phyloP scores from a whole-genome alignment of 2,888 invertebrate species.

The Oscheius sp. region DNA sequence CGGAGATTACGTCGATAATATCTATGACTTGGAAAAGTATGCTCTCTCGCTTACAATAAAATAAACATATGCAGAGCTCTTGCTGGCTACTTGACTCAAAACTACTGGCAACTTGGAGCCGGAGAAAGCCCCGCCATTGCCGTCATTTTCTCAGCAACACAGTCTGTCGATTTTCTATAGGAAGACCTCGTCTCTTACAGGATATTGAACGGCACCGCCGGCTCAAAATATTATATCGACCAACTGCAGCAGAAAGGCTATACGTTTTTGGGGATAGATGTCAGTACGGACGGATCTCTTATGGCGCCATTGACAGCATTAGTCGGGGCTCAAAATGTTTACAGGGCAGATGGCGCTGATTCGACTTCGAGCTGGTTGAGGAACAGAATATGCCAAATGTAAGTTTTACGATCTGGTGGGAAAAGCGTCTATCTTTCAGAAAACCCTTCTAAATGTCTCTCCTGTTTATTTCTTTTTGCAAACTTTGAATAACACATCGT shows the following conservation, averaged over 20 bases:
- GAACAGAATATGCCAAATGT: conserved; percentile 17
- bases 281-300: background rate
- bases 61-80: conserved; percentile 11
- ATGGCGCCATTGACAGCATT: background rate
- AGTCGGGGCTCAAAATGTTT: conserved; percentile 3
- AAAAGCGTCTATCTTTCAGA: background rate
- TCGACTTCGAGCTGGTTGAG: background rate
- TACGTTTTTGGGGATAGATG: conserved; percentile 8
- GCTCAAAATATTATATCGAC: background rate
- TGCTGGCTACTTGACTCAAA: too few relatives aligned
- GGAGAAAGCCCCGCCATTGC: conserved; percentile 6
- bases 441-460: background rate
- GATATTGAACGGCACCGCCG: background rate
- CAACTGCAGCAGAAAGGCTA: background rate
- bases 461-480: too few relatives aligned
- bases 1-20: background rate
- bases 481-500: too few relatives aligned
- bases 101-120: background rate
- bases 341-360: background rate
- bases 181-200: background rate
- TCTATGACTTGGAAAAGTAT: conserved; percentile 12
- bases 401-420: background rate
- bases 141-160: conserved; percentile 5
- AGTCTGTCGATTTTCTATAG: background rate
- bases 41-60: background rate